Evolutionary conservation across 2,797 vertebrate genomes (phyloP).

Genomic region (Micrastur ruficollis): DNA sequence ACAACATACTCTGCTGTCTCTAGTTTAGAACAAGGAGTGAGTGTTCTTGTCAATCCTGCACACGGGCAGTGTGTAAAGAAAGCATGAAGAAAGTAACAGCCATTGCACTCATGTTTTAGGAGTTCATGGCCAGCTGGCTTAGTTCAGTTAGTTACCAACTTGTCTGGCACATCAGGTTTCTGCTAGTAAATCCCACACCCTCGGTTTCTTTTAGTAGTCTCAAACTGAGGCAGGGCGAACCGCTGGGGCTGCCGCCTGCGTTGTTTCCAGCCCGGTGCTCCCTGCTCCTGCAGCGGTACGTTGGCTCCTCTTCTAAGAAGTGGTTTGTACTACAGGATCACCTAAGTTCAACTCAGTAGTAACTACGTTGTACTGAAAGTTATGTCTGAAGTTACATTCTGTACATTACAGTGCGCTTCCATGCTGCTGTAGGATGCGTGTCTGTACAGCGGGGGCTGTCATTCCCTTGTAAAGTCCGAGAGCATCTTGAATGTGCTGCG

Average conservation of each 20-base stretch:
- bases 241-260: fast-evolving
- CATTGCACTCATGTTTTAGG: not conserved
- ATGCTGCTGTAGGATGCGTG: not conserved
- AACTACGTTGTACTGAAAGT: not conserved
- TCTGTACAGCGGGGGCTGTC: not conserved
- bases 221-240: no score
- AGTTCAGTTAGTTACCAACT: not conserved
- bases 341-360: not conserved
- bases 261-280: not conserved
- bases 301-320: not conserved
- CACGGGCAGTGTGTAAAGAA: not conserved
- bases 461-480: not conserved
- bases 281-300: not conserved
- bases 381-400: not conserved
- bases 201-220: not conserved
- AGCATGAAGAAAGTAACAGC: not conserved
- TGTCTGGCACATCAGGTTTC: not conserved
- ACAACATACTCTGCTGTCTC: not conserved
- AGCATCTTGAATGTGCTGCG: not conserved
- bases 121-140: not conserved
- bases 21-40: not conserved
- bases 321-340: not conserved
- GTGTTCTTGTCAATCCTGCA: not conserved
- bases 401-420: not conserved
- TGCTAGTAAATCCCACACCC: not conserved